phyloP scores from a whole-genome alignment of 2,113 vertebrate species.

The Corythoichthys intestinalis region DNA sequence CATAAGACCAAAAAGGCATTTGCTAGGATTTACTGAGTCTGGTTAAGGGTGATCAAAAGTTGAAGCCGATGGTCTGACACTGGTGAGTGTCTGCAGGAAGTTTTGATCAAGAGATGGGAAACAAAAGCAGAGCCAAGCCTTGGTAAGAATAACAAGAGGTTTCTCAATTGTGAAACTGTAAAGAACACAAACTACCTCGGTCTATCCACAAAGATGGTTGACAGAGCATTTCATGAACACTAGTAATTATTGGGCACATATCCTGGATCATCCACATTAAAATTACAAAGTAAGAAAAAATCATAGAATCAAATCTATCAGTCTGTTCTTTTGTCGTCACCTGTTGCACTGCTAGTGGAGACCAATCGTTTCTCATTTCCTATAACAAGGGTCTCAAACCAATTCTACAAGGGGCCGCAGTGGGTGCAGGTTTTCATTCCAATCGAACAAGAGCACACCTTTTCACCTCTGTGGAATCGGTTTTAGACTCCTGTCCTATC shows the following conservation, averaged over 20 bases:
- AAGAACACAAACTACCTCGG: slow-evolving; percentile 66
- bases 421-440: too few relatives aligned
- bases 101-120: slow-evolving; percentile 65
- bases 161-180: slow-evolving; percentile 70
- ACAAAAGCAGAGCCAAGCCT: slow-evolving; percentile 57
- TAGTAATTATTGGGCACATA: slow-evolving; percentile 68
- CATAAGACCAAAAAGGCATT: slow-evolving; percentile 41
- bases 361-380: too few relatives aligned
- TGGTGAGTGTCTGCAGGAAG: slow-evolving; percentile 68
- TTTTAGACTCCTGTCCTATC: too few relatives aligned
- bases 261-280: slow-evolving; percentile 69
- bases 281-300: slow-evolving; percentile 57
- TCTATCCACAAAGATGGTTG: slow-evolving; percentile 64
- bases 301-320: slow-evolving; percentile 55
- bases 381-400: too few relatives aligned
- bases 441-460: too few relatives aligned
- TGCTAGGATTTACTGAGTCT: slow-evolving; percentile 57
- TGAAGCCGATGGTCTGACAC: slow-evolving; percentile 15
- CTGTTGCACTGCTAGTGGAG: slow-evolving; percentile 24
- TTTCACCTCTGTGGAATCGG: too few relatives aligned
- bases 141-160: slow-evolving; percentile 65
- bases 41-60: slow-evolving; percentile 68
- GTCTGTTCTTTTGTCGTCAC: slow-evolving; percentile 52
- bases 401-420: too few relatives aligned
- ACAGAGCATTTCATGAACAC: slow-evolving; percentile 30